Conservation (phyloP, 2,797 vertebrate genomes). For the Gallirallus australis region DNA sequence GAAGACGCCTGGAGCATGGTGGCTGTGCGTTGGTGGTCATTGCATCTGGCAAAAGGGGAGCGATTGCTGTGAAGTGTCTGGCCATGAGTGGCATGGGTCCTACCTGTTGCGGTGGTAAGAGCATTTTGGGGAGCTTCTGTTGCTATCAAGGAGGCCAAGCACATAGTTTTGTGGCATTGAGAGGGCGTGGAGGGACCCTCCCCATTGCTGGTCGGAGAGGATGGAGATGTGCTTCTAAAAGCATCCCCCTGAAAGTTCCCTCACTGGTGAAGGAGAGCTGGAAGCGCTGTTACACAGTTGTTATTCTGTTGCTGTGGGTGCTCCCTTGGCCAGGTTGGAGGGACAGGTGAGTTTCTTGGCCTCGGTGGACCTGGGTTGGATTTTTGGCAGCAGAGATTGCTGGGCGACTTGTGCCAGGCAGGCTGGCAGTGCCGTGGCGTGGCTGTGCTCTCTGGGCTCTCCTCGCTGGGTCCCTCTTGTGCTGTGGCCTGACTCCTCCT, state of each 20-base stretch:
- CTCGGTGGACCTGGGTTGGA: neutral
- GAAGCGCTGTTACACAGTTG: neutral
- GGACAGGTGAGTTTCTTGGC: neutral
- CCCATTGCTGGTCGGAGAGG: neutral
- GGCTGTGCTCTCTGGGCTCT: neutral
- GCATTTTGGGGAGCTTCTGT: neutral
- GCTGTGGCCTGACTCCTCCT: neutral
- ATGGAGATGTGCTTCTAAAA: neutral
- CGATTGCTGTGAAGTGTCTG: neutral
- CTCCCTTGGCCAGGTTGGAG: neutral
- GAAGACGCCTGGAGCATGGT: rapidly evolving
- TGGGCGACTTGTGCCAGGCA: neutral
- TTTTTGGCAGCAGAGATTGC: neutral
- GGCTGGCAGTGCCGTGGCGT: neutral
- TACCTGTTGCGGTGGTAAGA: neutral
- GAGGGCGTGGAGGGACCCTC: neutral
- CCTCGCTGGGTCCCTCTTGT: neutral
- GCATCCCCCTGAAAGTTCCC: neutral
- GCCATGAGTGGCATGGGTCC: neutral
- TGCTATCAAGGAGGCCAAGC: neutral
- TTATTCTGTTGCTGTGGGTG: neutral
- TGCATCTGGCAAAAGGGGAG: neutral
- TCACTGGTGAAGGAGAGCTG: rapidly evolving
- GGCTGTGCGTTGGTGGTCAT: rapidly evolving
- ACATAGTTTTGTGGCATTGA: neutral